Evolutionary conservation across 2,113 vertebrate species (phyloP), one percentile per base, ranked within the genome.

Genomic region (Microcebus tavaratra): DNA sequence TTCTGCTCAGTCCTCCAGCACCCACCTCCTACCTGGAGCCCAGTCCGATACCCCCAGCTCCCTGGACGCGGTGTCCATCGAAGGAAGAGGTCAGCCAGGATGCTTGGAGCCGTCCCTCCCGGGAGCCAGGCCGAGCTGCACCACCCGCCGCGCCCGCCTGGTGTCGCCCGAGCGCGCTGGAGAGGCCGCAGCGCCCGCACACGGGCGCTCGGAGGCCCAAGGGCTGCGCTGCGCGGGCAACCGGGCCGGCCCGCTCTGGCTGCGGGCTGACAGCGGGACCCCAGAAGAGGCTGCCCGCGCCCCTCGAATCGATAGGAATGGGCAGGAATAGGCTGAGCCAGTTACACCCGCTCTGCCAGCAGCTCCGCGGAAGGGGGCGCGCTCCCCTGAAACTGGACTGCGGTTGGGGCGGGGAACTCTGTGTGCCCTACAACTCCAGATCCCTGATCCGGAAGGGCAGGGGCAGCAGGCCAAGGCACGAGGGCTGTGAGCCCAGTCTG

Each of bases 161-260:
- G 96, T 95, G 98, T 98, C 97, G 95, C 96, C 88, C 50, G 73
- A 91, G 95, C 78, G 90, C 72, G 87, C 39, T 10, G 18, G 89
- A 90, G 55, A 11, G 1, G 55, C 57, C 45, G 34, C 48, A 1
- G 72, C 31, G 25, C 20, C 68, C 23, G 1, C 67, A n/a, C 36
- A 48, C 34, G 0, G 10, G 27, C 25, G 57, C 31, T 59, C 14
- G 0, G 3, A 34, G 2, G 48, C 25, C n/a, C 50, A 18, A 25
- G 11, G 2, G 95, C 98, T 94, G 36, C 31, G 57, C n/a, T 0
- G 5, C 1, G 61, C 50, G 3, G n/a, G 27, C 53, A 2, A 18
- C 78, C 18, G 3, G 59, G 79, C 70, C 67, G 15, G 53, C 72
- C 78, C 9, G n/a, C 57, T 25, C 72, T 2, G 23, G 21, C 45